Conservation (phyloP, 2,888 invertebrate genomes). For the Smittia sp. region DNA sequence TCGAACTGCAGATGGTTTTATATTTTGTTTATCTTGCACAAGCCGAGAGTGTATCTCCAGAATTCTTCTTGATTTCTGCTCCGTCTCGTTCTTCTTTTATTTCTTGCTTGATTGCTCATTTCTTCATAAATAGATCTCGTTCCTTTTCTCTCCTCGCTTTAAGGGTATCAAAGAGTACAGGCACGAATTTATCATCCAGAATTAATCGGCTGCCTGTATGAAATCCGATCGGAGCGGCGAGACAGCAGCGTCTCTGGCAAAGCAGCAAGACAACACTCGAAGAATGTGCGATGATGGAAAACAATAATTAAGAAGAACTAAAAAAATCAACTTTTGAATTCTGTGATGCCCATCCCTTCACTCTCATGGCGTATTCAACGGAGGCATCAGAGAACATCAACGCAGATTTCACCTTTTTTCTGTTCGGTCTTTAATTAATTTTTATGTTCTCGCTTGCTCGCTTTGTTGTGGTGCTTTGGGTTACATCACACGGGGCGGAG, state of each 20-base stretch:
- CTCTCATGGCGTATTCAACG: not conserved
- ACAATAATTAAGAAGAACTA: conserved; percentile 31
- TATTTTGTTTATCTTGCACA: conserved; percentile 37
- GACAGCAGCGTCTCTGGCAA: not conserved
- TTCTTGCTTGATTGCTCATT: conserved; percentile 40
- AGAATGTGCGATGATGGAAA: conserved; percentile 31
- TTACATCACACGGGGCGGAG: conserved; percentile 9
- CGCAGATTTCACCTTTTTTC: conserved; percentile 41
- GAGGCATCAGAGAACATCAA: conserved; percentile 22
- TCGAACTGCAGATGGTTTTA: conserved; percentile 40
- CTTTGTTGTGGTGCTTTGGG: conserved; percentile 1
- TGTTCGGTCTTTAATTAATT: conserved; percentile 40
- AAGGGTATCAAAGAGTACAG: conserved; percentile 1
- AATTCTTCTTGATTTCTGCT: conserved; percentile 22
- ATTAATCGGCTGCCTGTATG: not conserved
- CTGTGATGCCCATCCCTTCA: conserved; percentile 34
- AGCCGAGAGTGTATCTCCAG: not conserved
- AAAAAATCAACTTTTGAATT: conserved; percentile 14
- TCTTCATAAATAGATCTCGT: conserved; percentile 28
- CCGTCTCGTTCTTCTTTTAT: conserved; percentile 1
- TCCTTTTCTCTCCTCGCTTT: conserved; percentile 16
- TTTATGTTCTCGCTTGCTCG: conserved; percentile 38
- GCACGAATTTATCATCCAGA: conserved; percentile 1
- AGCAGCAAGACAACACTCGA: not conserved
- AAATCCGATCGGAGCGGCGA: conserved; percentile 1